Evolutionary conservation across 1,140 invertebrate genomes (phyloP), one percentile per base, ranked within the genome.

Genomic region (Schlechtendalia chinensis): DNA sequence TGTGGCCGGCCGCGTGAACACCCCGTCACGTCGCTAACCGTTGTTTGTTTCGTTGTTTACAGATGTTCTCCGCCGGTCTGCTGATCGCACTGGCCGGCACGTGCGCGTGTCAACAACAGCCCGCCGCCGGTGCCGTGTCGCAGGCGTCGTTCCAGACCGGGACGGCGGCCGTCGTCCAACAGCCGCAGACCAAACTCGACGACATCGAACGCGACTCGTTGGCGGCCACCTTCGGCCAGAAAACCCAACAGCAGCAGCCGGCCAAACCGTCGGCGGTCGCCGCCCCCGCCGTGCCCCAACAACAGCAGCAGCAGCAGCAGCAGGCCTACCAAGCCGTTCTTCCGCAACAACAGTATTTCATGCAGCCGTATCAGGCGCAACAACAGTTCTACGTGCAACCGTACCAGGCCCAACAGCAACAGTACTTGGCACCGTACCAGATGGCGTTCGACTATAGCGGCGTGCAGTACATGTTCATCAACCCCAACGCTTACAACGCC

Each of bases 131-230:
- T 5, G 54, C 32, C 1, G 54, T 29, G 16, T 79, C 74, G 0
- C 56, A 63, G 8, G 5, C 74, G 2, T 59, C 74, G n/a, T 79
- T 50, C 32, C 56, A 79, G 16, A 61, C 29, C 11, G 58, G 74
- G n/a, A 45, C 58, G 32, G 24, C 17, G 8, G 56, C 58, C n/a
- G 29, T 39, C 32, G 32, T 6, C 11, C 69, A 71, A 71, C 65
- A 67, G 39, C 12, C 74, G 17, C 74, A 79, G 16, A 79, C 22
- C 22, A 58, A 59, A 47, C 22, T 79, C 5, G 75, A 79, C 27
- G 75, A 79, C 39, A 79, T 79, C 75, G 75, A 79, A 79, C 75
- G 75, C 8, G 75, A 79, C 39, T 45, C n/a, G 4, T 4, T 75
- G 14, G n/a, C 8, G 4, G 29, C 53, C 1, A n/a, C 29, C 45